phyloP scores from a whole-genome alignment of 2,113 vertebrate genomes.

The Hippocampus barbouri region DNA sequence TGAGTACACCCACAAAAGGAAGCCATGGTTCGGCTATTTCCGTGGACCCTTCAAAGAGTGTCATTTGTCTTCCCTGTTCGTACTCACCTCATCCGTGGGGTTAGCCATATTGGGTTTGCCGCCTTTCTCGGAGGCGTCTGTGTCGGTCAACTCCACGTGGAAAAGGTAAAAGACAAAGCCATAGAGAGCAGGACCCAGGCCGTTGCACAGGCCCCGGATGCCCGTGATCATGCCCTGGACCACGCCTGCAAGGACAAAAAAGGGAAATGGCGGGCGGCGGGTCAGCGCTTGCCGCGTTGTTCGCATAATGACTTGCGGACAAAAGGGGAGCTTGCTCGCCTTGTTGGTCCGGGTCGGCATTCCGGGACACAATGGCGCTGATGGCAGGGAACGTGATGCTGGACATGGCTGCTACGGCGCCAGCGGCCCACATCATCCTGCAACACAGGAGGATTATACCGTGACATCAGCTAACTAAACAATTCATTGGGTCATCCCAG shows the following conservation, averaged over 20 bases:
- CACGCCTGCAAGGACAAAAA: conserved; percentile 72
- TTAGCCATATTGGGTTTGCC: conserved; percentile 84
- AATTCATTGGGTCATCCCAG: neutral
- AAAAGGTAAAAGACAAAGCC: conserved; percentile 89
- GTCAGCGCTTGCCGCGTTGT: neutral
- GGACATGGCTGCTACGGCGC: conserved; percentile 88
- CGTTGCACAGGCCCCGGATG: conserved; percentile 86
- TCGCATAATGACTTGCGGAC: neutral
- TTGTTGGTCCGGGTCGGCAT: conserved; percentile 86
- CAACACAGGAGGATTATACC: neutral
- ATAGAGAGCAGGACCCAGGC: conserved; percentile 82
- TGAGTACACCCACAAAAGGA: neutral
- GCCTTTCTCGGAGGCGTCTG: conserved; percentile 75
- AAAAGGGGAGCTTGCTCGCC: conserved; percentile 59
- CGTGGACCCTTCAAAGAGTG: neutral
- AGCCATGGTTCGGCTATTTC: neutral
- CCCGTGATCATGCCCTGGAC: conserved; percentile 92
- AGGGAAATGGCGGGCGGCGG: neutral
- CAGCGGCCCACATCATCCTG: conserved; percentile 95
- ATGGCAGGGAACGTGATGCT: conserved; percentile 88
- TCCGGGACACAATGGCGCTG: conserved; percentile 84
- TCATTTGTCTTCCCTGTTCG: no score
- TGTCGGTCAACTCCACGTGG: conserved; percentile 83
- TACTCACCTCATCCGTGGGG: conserved; percentile 83
- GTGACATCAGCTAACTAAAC: neutral